Conservation (phyloP, 2,797 vertebrate species). For the Scolopax rusticola region DNA sequence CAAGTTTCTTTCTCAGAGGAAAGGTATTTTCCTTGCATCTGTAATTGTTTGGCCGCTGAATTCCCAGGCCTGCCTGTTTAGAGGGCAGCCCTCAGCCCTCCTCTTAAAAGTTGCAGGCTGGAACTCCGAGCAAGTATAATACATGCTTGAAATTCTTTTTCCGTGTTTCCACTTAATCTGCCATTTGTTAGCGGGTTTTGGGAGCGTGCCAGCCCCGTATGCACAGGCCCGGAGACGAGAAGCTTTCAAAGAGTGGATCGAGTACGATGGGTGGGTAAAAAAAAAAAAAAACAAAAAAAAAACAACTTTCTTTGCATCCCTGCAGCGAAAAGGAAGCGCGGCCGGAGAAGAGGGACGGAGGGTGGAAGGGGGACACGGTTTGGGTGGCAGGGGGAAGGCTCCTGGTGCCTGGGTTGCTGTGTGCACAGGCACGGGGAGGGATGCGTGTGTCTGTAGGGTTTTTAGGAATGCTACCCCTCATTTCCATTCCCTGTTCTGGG, state of each 20-base stretch:
- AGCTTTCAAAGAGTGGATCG: conserved; percentile 6
- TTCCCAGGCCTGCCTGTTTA: conserved; percentile 53
- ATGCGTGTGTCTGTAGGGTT: neutral
- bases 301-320: neutral
- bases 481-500: neutral
- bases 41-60: conserved; percentile 31
- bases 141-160: conserved; percentile 76
- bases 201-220: neutral
- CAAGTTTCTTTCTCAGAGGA: conserved; percentile 8
- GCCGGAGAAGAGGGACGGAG: neutral
- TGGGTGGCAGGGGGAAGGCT: neutral
- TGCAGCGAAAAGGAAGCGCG: neutral
- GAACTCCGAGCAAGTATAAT: conserved; percentile 54
- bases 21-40: conserved; percentile 32
- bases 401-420: neutral
- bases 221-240: conserved; percentile 24
- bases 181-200: conserved; percentile 63
- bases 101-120: neutral
- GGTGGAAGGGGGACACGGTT: neutral
- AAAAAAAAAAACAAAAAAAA: no score
- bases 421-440: rapidly evolving
- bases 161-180: conserved; percentile 72
- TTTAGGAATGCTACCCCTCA: neutral
- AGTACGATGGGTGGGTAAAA: neutral
- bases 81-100: neutral